These are phyloP conservation scores for Apocrypta bakeri DNA, from an alignment of 1,140 invertebrate species.

Conservation along the genomic window DNA sequence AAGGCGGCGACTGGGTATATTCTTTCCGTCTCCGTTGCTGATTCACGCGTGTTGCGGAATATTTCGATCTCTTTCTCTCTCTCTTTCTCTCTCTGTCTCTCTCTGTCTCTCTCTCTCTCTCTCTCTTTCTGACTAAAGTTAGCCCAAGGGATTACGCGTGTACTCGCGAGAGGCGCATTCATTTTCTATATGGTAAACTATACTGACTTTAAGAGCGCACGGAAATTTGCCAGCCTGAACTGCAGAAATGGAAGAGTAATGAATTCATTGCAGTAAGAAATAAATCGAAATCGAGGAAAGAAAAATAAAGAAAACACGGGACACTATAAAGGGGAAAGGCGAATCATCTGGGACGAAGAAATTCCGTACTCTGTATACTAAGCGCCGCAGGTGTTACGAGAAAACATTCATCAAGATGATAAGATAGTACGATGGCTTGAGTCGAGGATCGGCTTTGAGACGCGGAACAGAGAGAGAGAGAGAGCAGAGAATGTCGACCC, in stretches of 20 bases:
- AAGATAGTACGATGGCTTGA: slow-evolving; percentile 60
- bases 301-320: neutral
- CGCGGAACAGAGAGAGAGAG: slow-evolving; percentile 6
- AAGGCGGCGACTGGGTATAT: neutral
- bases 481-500: slow-evolving; percentile 42
- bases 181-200: too few relatives aligned
- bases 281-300: neutral
- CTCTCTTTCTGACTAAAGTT: slow-evolving; percentile 63
- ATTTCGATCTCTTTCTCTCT: slow-evolving; percentile 70
- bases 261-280: too few relatives aligned
- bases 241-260: neutral
- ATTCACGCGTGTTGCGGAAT: slow-evolving; percentile 63
- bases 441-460: slow-evolving; percentile 41
- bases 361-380: slow-evolving; percentile 61
- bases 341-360: slow-evolving; percentile 56
- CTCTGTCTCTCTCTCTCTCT: too few relatives aligned
- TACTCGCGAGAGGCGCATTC: too few relatives aligned
- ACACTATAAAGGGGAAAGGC: slow-evolving; percentile 25
- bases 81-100: too few relatives aligned
- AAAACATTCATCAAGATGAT: slow-evolving; percentile 72
- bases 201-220: too few relatives aligned
- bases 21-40: slow-evolving; percentile 46
- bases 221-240: too few relatives aligned
- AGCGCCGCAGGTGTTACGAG: slow-evolving; percentile 67
- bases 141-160: slow-evolving; percentile 57